These are phyloP conservation scores for Rhingia rostrata DNA, from an alignment of 2,888 invertebrate genomes.

Conservation along the genomic window DNA sequence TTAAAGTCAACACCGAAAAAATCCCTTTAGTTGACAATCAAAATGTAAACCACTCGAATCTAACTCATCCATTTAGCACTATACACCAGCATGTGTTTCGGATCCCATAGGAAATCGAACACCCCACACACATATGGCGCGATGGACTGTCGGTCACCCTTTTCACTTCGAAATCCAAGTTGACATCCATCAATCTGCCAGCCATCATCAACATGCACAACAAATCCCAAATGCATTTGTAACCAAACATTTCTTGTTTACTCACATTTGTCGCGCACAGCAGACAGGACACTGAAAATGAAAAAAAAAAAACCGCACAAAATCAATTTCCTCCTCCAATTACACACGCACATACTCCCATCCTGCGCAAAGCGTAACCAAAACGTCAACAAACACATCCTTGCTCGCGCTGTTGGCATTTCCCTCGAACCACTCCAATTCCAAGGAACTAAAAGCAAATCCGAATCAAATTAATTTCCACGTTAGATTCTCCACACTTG, in stretches of 20 bases:
- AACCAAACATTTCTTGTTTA: conserved; percentile 50
- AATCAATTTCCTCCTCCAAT: conserved; percentile 72
- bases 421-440: conserved; percentile 34
- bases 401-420: background rate
- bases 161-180: conserved; percentile 15
- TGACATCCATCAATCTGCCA: conserved; percentile 62
- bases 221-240: conserved; percentile 51
- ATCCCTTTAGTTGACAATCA: background rate
- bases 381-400: conserved; percentile 57
- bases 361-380: background rate
- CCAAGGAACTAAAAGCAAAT: conserved; percentile 42
- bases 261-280: conserved; percentile 43
- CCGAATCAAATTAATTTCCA: conserved; percentile 71
- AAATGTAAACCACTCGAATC: conserved; percentile 24
- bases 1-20: background rate
- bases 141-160: conserved; percentile 34
- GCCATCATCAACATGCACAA: conserved; percentile 41
- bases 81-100: conserved; percentile 45
- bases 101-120: conserved; percentile 58
- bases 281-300: conserved; percentile 39
- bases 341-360: conserved; percentile 44
- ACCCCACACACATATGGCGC: conserved; percentile 42
- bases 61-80: conserved; percentile 31
- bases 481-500: conserved; percentile 63
- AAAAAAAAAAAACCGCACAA: conserved; percentile 63